These are phyloP conservation scores for Tuberolachnus salignus DNA, from an alignment of 2,888 invertebrate genomes.

Conservation along the genomic window DNA sequence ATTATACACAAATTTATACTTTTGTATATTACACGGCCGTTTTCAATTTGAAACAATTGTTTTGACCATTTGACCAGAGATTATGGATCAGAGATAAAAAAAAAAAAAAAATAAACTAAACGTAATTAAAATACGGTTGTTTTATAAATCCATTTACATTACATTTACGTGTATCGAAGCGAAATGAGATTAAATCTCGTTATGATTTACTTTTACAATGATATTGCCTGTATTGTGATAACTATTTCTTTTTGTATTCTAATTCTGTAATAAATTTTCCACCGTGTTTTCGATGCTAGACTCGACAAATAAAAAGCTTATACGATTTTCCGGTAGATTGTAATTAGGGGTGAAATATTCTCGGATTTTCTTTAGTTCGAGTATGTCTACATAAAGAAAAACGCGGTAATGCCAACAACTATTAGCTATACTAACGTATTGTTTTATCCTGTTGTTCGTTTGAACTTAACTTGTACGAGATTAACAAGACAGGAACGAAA, in stretches of 20 bases:
- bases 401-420: background rate
- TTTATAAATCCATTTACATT: slow-evolving; percentile 18
- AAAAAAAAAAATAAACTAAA: too few species aligned
- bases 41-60: background rate
- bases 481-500: background rate
- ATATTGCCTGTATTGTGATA: background rate
- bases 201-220: background rate
- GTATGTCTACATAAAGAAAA: slow-evolving; percentile 1
- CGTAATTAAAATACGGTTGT: too few species aligned
- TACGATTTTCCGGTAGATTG: background rate
- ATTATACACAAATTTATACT: too few species aligned
- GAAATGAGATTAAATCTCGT: background rate
- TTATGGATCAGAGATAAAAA: too few species aligned
- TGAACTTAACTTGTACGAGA: background rate
- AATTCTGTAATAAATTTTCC: background rate
- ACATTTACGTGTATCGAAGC: background rate
- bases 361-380: background rate
- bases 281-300: background rate
- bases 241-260: background rate
- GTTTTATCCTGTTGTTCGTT: slow-evolving; percentile 1
- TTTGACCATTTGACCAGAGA: background rate
- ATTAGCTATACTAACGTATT: background rate
- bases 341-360: background rate
- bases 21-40: background rate
- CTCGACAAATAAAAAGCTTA: background rate